phyloP scores from a whole-genome alignment of 2,888 invertebrate genomes.

The Heliconius ismenius region DNA sequence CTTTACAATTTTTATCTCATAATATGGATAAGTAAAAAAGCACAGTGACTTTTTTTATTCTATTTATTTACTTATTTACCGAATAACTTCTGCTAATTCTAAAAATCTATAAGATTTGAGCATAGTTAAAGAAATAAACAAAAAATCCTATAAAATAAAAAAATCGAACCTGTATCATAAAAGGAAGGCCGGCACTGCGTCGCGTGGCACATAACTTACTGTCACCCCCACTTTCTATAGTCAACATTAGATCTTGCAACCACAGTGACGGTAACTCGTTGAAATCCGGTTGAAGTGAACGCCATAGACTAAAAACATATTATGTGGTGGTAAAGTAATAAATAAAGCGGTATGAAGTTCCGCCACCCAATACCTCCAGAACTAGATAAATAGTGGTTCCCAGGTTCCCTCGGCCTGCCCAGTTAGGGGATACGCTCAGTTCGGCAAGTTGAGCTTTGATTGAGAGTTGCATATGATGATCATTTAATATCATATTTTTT shows the following conservation, averaged over 20 bases:
- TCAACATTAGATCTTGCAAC: slow-evolving; percentile 82
- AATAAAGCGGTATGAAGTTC: neutral
- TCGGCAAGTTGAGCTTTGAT: no score
- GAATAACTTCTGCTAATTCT: no score
- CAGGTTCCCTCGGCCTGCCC: neutral
- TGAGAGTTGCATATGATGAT: no score
- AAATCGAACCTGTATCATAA: slow-evolving; percentile 90
- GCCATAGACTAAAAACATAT: slow-evolving; percentile 67
- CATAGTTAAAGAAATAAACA: no score
- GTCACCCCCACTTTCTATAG: slow-evolving; percentile 75
- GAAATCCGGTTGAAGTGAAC: slow-evolving; percentile 66
- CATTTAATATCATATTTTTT: no score
- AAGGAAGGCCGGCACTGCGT: slow-evolving; percentile 96
- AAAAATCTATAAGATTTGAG: no score
- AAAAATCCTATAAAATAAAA: neutral
- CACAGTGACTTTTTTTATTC: no score
- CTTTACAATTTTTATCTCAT: no score
- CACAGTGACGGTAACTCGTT: slow-evolving; percentile 84
- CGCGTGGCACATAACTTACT: slow-evolving; percentile 84
- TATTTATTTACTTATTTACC: no score
- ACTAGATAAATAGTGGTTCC: neutral
- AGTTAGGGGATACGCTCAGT: neutral
- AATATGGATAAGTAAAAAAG: no score
- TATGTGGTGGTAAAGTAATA: neutral
- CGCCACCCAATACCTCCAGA: no score